These are phyloP conservation scores for Clarias batrachus DNA, from an alignment of 2,113 vertebrate species.

Conservation along the genomic window DNA sequence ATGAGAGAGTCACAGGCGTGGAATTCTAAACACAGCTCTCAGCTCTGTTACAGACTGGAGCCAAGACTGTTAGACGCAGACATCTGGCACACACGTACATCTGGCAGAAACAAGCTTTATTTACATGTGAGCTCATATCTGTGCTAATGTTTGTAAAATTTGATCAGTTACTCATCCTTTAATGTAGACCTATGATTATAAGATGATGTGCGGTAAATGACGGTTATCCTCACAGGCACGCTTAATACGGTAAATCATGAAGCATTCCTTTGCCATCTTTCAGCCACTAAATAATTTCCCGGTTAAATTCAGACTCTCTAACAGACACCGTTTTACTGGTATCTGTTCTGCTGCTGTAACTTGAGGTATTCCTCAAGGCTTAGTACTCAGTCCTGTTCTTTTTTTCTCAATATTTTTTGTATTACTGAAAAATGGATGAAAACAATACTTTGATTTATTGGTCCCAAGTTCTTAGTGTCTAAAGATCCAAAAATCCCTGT, in stretches of 20 bases:
- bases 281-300: not conserved
- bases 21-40: constrained; percentile 56
- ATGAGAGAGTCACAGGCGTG: constrained; percentile 39
- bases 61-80: constrained; percentile 38
- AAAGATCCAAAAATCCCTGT: not conserved
- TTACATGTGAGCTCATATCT: not conserved
- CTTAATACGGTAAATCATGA: not conserved
- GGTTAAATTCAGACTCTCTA: too few relatives aligned
- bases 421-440: not conserved
- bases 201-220: not conserved
- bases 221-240: not conserved
- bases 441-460: not conserved
- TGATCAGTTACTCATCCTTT: not conserved
- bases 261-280: not conserved
- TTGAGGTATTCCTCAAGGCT: not conserved
- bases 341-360: not conserved
- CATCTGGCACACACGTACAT: constrained; percentile 1
- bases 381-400: not conserved
- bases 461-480: not conserved
- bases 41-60: constrained; percentile 27
- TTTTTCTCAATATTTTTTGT: not conserved
- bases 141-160: not conserved
- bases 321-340: too few relatives aligned
- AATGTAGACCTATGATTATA: not conserved
- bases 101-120: not conserved